These are phyloP conservation scores for Drosophila oshimai DNA, from an alignment of 1,140 invertebrate genomes.

Conservation along the genomic window DNA sequence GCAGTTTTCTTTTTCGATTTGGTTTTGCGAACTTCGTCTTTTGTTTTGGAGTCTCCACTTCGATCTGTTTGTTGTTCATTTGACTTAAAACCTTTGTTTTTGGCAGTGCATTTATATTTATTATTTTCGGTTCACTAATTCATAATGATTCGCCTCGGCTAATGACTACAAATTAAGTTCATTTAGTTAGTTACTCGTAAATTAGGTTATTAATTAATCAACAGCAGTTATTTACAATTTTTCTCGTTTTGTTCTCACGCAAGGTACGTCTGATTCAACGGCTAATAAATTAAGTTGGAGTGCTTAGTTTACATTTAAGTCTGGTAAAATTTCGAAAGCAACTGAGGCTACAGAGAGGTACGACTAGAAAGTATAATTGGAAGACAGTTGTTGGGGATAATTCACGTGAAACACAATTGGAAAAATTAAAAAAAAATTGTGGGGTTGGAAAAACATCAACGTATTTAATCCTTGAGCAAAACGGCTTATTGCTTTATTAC, in stretches of 20 bases:
- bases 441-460: constrained; percentile 7
- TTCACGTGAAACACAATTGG: constrained; percentile 29
- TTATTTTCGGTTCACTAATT: constrained; percentile 68
- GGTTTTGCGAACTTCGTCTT: constrained; percentile 24
- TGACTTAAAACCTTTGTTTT: constrained; percentile 81
- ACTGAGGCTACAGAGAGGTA: constrained; percentile 52
- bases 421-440: neutral
- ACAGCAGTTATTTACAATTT: constrained; percentile 74
- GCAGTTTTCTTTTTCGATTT: constrained; percentile 58
- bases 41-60: constrained; percentile 19
- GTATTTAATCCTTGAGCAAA: constrained; percentile 64
- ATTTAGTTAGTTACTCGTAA: constrained; percentile 51
- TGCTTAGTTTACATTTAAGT: constrained; percentile 35
- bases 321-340: constrained; percentile 31
- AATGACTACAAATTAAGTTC: constrained; percentile 65
- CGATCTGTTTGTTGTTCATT: constrained; percentile 59
- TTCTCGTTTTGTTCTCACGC: constrained; percentile 61
- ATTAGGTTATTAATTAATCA: constrained; percentile 74
- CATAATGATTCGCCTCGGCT: constrained; percentile 58
- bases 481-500: constrained; percentile 73
- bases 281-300: constrained; percentile 38
- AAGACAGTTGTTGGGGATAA: constrained; percentile 76
- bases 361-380: constrained; percentile 69
- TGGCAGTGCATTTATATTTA: constrained; percentile 82
- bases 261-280: constrained; percentile 77